Evolutionary conservation across 1,140 invertebrate genomes (phyloP), one percentile per base, ranked within the genome.

Genomic region (Aradophagus sp.): DNA sequence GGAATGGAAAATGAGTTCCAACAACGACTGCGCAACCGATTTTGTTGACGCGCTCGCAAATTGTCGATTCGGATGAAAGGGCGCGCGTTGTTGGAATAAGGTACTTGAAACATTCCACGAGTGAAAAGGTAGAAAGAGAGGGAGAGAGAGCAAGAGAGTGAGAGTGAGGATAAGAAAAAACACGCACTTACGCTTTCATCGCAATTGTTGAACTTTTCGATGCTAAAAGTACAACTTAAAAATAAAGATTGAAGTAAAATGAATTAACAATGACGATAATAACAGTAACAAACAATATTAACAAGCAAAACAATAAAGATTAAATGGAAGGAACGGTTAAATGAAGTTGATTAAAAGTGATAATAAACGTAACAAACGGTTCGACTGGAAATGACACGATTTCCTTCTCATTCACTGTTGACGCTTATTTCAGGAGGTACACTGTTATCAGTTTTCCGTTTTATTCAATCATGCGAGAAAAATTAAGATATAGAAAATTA

Each of bases 41-140:
- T 50, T n/a, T n/a, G n/a, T n/a, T n/a, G n/a, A n/a, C n/a, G n/a
- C n/a, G n/a, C n/a, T n/a, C n/a, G n/a, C n/a, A n/a, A n/a, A n/a
- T n/a, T n/a, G n/a, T n/a, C n/a, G n/a, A n/a, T n/a, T n/a, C n/a
- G n/a, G n/a, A n/a, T n/a, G n/a, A n/a, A n/a, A n/a, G n/a, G n/a
- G n/a, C n/a, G n/a, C n/a, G n/a, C 35, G 50, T 31, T 70, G 52
- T 44, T 58, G 44, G 31, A 62, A 44, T 45, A 31, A 47, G 44
- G 41, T 67, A 73, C 63, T 73, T 53, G 15, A 63, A 47, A 67
- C 63, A 73, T 73, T 73, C 70, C 63, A 68, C 45, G 34, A 27
- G 44, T 42, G 34, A 58, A 17, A n/a, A n/a, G n/a, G n/a, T n/a
- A n/a, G n/a, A n/a, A n/a, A n/a, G n/a, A n/a, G n/a, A n/a, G n/a